phyloP scores from a whole-genome alignment of 2,113 vertebrate species.

The Lutjanus erythropterus region DNA sequence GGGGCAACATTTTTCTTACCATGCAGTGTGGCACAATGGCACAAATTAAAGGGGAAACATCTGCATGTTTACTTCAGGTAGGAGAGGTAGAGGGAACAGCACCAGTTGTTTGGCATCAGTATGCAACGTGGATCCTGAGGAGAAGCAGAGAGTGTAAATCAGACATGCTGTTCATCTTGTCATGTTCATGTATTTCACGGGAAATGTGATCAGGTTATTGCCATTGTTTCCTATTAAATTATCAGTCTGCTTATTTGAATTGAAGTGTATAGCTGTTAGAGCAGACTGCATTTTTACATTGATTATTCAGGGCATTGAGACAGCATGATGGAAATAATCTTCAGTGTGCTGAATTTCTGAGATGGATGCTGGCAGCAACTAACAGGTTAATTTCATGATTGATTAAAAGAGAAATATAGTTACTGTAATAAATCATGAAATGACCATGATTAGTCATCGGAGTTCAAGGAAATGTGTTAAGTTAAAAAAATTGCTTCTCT shows the following conservation, averaged over 20 bases:
- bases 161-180: background rate
- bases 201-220: background rate
- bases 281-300: background rate
- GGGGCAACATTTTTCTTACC: slow-evolving; percentile 51
- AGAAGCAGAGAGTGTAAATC: background rate
- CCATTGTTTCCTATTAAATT: background rate
- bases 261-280: background rate
- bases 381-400: background rate
- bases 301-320: background rate
- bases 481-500: too few species aligned
- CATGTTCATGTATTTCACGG: background rate
- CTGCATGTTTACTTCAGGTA: slow-evolving; percentile 51
- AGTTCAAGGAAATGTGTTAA: too few species aligned
- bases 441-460: too few species aligned
- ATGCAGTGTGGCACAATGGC: slow-evolving; percentile 36
- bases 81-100: background rate
- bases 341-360: background rate
- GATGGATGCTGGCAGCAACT: background rate
- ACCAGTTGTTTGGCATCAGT: background rate
- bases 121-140: slow-evolving; percentile 11
- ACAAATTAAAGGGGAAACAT: slow-evolving; percentile 41
- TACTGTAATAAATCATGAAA: too few species aligned
- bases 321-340: background rate
- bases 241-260: background rate
- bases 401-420: background rate